Conservation (phyloP, 2,888 invertebrate genomes). For the Heliconius erato region DNA sequence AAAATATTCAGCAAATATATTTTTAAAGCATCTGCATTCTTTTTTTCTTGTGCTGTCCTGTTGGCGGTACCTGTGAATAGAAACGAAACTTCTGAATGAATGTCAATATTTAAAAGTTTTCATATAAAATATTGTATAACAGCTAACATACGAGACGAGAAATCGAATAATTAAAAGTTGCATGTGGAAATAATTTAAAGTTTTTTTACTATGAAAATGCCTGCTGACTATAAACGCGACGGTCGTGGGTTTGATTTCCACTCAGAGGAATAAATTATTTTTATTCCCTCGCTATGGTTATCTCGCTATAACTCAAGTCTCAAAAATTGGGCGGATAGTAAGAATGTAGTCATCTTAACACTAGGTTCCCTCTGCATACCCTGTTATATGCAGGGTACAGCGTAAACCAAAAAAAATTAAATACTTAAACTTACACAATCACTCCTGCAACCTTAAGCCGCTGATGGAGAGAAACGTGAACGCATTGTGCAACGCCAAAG, state of each 20-base stretch:
- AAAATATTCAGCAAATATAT: conserved; percentile 84
- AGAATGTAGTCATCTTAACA: background rate
- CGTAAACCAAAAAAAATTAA: background rate
- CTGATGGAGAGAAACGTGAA: conserved; percentile 94
- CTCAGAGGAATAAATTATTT: background rate
- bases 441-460: conserved; percentile 90
- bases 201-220: background rate
- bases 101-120: background rate
- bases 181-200: too few relatives aligned
- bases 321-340: background rate
- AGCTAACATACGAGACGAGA: too few relatives aligned
- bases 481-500: conserved; percentile 91
- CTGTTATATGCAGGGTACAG: background rate
- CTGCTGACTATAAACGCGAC: background rate
- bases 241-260: background rate
- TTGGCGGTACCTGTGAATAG: conserved; percentile 63
- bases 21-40: conserved; percentile 81
- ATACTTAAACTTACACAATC: conserved; percentile 53
- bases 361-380: too few relatives aligned
- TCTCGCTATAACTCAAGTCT: background rate
- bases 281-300: background rate
- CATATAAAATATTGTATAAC: too few relatives aligned
- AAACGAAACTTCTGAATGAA: background rate
- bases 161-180: too few relatives aligned
- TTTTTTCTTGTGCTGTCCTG: conserved; percentile 59